Evolutionary conservation across 2,113 vertebrate species (phyloP).

Genomic region (Chrysochloris asiatica): DNA sequence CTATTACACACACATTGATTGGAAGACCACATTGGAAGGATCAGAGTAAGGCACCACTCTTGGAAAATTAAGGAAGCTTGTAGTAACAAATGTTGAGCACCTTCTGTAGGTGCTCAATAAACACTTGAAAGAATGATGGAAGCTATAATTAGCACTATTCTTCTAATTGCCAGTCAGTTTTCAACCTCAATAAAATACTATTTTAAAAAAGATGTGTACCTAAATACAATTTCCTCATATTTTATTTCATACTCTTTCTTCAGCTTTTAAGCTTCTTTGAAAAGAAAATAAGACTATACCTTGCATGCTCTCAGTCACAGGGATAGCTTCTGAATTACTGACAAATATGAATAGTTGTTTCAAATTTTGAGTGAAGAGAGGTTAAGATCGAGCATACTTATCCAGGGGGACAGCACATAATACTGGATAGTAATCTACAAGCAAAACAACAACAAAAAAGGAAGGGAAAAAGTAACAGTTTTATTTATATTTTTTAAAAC

Average conservation of each 20-base stretch:
- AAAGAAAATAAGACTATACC: slow-evolving; percentile 77
- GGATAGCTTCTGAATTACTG: slow-evolving; percentile 70
- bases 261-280: slow-evolving; percentile 76
- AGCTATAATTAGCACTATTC: slow-evolving; percentile 84
- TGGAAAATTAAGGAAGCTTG: slow-evolving; percentile 89
- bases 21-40: slow-evolving; percentile 88
- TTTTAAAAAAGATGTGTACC: slow-evolving; percentile 81
- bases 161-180: slow-evolving; percentile 86
- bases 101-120: slow-evolving; percentile 57
- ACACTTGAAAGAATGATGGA: slow-evolving; percentile 79
- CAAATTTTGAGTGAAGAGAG: slow-evolving; percentile 72
- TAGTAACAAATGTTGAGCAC: slow-evolving; percentile 81
- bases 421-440: slow-evolving; percentile 81
- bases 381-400: slow-evolving; percentile 78
- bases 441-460: slow-evolving; percentile 69
- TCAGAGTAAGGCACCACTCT: slow-evolving; percentile 93
- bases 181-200: slow-evolving; percentile 84
- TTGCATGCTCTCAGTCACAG: slow-evolving; percentile 71
- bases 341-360: slow-evolving; percentile 72
- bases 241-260: slow-evolving; percentile 75
- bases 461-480: slow-evolving; percentile 76
- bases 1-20: slow-evolving; percentile 81
- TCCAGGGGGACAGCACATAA: slow-evolving; percentile 80
- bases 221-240: slow-evolving; percentile 81
- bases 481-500: slow-evolving; percentile 7